Conservation (phyloP, 2,113 vertebrate species). For the Clinocottus analis region DNA sequence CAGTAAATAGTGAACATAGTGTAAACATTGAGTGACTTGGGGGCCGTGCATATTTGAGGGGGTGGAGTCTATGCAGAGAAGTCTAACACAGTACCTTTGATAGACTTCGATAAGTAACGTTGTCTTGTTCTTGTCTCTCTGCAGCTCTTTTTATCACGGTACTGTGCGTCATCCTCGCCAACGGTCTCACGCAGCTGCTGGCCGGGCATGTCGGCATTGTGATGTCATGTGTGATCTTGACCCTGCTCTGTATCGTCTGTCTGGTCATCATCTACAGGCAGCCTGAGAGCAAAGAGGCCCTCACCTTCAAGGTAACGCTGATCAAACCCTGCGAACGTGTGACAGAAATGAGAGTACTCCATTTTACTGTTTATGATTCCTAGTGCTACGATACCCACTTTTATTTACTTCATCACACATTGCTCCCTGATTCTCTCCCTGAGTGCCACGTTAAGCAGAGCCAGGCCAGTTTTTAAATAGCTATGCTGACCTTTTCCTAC, state of each 20-base stretch:
- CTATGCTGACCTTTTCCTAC: not conserved
- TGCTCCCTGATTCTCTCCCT: not conserved
- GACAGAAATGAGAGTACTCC: not conserved
- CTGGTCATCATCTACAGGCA: slow-evolving; percentile 90
- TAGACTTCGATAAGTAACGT: not conserved
- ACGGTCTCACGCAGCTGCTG: slow-evolving; percentile 64
- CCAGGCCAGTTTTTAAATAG: not conserved
- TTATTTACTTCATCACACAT: not conserved
- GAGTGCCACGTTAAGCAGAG: not conserved
- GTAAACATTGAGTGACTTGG: too few species aligned
- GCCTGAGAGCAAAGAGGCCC: slow-evolving; percentile 86
- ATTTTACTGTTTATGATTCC: too few species aligned
- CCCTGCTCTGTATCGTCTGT: slow-evolving; percentile 72
- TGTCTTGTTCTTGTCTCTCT: slow-evolving; percentile 4
- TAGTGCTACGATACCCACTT: too few species aligned
- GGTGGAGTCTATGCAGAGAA: too few species aligned
- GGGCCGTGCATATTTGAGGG: too few species aligned
- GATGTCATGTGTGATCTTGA: slow-evolving; percentile 75
- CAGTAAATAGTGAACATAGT: too few species aligned
- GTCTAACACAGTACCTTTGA: too few species aligned
- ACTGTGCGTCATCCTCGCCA: slow-evolving; percentile 88
- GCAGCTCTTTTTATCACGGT: slow-evolving; percentile 85
- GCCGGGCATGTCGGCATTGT: slow-evolving; percentile 46
- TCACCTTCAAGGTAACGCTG: slow-evolving; percentile 91
- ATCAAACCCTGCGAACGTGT: not conserved